Conservation (phyloP, 2,113 vertebrate genomes). For the Pseudorasbora parva region DNA sequence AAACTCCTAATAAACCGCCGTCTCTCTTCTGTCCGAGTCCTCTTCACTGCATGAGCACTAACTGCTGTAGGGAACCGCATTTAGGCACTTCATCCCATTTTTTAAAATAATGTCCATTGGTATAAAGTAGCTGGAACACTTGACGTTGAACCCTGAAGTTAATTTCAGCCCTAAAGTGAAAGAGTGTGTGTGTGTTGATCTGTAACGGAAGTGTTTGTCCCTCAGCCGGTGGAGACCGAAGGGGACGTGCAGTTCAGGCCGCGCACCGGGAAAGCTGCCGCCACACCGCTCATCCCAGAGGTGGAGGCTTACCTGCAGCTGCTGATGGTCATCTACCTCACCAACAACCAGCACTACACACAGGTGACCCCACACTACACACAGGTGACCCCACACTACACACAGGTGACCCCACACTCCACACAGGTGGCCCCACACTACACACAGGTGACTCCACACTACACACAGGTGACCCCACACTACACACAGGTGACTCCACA, state of each 20-base stretch:
- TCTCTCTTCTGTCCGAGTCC: too few relatives aligned
- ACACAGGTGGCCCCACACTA: too few relatives aligned
- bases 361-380: constrained; percentile 87
- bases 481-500: constrained; percentile 85
- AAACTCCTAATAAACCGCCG: too few relatives aligned
- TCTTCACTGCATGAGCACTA: too few relatives aligned
- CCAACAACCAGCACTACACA: constrained; percentile 88
- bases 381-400: constrained; percentile 85
- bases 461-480: constrained; percentile 83
- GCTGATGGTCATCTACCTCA: constrained; percentile 91
- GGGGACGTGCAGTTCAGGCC: constrained; percentile 93
- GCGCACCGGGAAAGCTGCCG: constrained; percentile 87
- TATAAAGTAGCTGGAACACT: too few relatives aligned
- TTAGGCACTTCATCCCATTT: too few relatives aligned
- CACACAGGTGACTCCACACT: constrained; percentile 84
- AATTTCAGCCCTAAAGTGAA: too few relatives aligned
- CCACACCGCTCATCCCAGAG: constrained; percentile 88
- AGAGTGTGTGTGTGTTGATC: too few relatives aligned
- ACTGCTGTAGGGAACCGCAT: too few relatives aligned
- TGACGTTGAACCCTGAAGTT: too few relatives aligned
- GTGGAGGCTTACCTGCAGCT: constrained; percentile 95
- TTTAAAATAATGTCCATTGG: too few relatives aligned
- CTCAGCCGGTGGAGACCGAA: constrained; percentile 92
- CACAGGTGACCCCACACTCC: constrained; percentile 83
- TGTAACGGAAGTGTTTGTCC: neutral